phyloP scores from a whole-genome alignment of 2,113 vertebrate genomes.

The Ellobius talpinus region DNA sequence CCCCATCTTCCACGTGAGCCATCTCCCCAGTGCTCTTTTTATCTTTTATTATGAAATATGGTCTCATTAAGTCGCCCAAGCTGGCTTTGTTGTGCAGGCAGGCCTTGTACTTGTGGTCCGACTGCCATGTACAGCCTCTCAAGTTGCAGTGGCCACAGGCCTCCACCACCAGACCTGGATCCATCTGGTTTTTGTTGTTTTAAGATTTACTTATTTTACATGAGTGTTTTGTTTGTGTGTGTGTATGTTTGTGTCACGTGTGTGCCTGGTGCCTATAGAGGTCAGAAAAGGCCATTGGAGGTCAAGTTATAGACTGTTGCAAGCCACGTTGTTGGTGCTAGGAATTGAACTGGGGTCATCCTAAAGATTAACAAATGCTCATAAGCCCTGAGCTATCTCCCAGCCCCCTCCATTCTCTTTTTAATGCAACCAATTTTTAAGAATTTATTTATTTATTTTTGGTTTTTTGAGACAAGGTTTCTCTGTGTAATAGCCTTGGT shows the following conservation, averaged over 20 bases:
- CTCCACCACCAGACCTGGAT: neutral
- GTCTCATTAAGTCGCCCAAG: neutral
- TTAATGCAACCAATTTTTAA: too few relatives aligned
- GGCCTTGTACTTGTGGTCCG: neutral
- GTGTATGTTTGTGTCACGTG: neutral
- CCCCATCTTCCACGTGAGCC: neutral
- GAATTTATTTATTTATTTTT: too few relatives aligned
- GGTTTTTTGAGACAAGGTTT: too few relatives aligned
- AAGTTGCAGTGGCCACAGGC: neutral
- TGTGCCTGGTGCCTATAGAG: neutral
- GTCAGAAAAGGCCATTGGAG: neutral
- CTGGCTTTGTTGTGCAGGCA: neutral
- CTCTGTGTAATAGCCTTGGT: too few relatives aligned
- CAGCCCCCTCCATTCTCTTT: too few relatives aligned
- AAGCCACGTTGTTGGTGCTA: too few relatives aligned
- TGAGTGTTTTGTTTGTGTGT: neutral
- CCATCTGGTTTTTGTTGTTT: neutral
- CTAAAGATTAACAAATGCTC: too few relatives aligned
- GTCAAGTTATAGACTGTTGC: too few relatives aligned
- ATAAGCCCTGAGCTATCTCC: too few relatives aligned
- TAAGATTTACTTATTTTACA: neutral
- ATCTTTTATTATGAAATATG: neutral
- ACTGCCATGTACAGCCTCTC: neutral
- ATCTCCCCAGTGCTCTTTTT: neutral
- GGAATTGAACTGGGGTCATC: too few relatives aligned